These are phyloP conservation scores for Synanthedon myopaeformis DNA, from an alignment of 2,888 invertebrate genomes.

Conservation along the genomic window DNA sequence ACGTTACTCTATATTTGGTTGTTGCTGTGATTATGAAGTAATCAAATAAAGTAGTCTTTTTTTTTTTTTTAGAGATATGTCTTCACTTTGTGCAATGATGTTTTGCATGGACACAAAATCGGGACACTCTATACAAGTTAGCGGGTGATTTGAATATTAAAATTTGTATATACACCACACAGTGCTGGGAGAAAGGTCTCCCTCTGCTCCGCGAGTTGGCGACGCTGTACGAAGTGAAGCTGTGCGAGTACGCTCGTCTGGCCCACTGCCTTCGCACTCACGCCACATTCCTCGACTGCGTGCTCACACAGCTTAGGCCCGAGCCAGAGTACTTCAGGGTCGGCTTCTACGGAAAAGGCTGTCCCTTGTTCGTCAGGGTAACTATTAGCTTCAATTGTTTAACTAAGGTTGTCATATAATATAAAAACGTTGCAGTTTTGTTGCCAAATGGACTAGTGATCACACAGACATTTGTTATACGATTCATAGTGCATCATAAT, in stretches of 20 bases:
- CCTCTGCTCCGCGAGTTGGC: constrained; percentile 92
- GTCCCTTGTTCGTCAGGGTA: constrained; percentile 94
- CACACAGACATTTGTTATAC: no score
- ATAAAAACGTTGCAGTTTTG: neutral
- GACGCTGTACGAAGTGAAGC: constrained; percentile 84
- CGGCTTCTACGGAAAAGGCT: constrained; percentile 93
- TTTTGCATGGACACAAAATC: no score
- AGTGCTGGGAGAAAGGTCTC: constrained; percentile 97
- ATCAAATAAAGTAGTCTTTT: no score
- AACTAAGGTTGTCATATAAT: neutral
- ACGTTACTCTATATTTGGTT: no score
- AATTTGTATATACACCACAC: constrained; percentile 2
- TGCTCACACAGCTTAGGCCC: constrained; percentile 86
- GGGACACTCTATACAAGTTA: no score
- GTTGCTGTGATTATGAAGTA: no score
- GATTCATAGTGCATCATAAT: no score
- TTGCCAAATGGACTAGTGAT: no score
- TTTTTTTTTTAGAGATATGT: no score
- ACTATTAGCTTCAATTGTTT: constrained; percentile 26
- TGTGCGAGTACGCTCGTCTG: constrained; percentile 90
- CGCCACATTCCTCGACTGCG: constrained; percentile 92
- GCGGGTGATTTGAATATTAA: no score
- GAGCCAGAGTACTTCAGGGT: constrained; percentile 97
- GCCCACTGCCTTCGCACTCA: constrained; percentile 86
- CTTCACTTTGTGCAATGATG: no score